Evolutionary conservation across 2,797 vertebrate genomes (phyloP), one percentile per base, ranked within the genome.

Genomic region (Setipinna tenuifilis): DNA sequence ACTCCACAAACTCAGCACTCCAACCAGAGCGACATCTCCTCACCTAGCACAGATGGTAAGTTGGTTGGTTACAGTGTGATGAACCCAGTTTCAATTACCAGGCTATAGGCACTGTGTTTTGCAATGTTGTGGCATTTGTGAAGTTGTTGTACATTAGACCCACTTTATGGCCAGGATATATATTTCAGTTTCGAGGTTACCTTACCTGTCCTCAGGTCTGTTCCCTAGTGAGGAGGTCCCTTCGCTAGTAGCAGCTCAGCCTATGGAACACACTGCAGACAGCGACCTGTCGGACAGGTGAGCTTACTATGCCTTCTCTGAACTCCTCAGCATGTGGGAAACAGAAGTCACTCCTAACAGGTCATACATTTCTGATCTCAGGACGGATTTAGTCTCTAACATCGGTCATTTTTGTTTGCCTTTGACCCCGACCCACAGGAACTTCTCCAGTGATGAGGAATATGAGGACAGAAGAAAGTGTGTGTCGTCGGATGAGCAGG

Each of bases 271-370:
- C 75, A 95, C 94, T 84, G 96, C 95, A 88, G 97, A 96, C 94
- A 97, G 96, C 87, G 97, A 98, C 90, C 93, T 97, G 89, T 98
- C 97, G 83, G 96, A 98, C 94, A 96, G 97, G 98, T 99, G 1
- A 85, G 90, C 0, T 78, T 14, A 31, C n/a, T 25, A 62, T 28
- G 0, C 6, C 10, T 41, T 59, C 58, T 16, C 71, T 19, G 6
- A 78, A 21, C 4, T 28, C 23, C n/a, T 65, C 61, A 65, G 23
- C n/a, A 23, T 6, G 25, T 31, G 28, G 25, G 12, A 16, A 17
- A 31, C 28, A 71, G 3, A 71, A 71, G 28, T 68, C 12, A 68
- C 25, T 28, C 62, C 62, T 68, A 21, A 71, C 61, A 25, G 61
- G 61, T 11, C n/a, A 25, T 62, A 62, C 65, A 31, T 35, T 28